Percentiles rank a stretch among this genome's conserved stretches.
Conservation (phyloP, 2,888 invertebrate genomes). For the Smittia aterrima region DNA sequence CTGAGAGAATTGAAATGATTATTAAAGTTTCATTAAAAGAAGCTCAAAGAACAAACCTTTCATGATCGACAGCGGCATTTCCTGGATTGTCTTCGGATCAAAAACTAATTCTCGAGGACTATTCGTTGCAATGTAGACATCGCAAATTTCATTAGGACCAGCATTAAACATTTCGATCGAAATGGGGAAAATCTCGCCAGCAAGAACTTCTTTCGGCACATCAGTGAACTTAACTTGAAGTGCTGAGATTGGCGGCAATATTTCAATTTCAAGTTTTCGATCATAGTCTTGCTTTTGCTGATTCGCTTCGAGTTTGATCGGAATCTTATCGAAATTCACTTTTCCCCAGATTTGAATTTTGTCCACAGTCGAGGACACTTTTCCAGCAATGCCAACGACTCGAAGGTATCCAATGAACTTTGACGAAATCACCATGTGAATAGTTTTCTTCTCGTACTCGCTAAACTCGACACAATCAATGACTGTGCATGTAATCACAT, state of each 20-base stretch:
- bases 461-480: conserved; percentile 48
- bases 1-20: conserved; percentile 46
- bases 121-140: conserved; percentile 59
- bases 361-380: conserved; percentile 49
- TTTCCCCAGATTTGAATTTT: conserved; percentile 51
- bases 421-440: conserved; percentile 72
- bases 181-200: conserved; percentile 68
- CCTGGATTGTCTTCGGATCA: conserved; percentile 47
- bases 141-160: conserved; percentile 61
- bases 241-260: conserved; percentile 77
- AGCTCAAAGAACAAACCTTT: conserved; percentile 8
- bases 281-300: conserved; percentile 54
- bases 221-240: conserved; percentile 70
- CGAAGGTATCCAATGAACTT: conserved; percentile 69
- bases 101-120: conserved; percentile 52
- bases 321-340: conserved; percentile 48
- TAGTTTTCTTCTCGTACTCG: conserved; percentile 57
- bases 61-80: conserved; percentile 51
- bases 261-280: conserved; percentile 69
- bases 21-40: neutral
- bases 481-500: conserved; percentile 48
- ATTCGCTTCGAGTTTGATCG: conserved; percentile 48
- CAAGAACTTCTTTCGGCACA: conserved; percentile 64
- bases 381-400: conserved; percentile 67
- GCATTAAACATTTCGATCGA: conserved; percentile 63